Evolutionary conservation across 2,113 vertebrate genomes (phyloP).

Genomic region (Lampris megalopsis): DNA sequence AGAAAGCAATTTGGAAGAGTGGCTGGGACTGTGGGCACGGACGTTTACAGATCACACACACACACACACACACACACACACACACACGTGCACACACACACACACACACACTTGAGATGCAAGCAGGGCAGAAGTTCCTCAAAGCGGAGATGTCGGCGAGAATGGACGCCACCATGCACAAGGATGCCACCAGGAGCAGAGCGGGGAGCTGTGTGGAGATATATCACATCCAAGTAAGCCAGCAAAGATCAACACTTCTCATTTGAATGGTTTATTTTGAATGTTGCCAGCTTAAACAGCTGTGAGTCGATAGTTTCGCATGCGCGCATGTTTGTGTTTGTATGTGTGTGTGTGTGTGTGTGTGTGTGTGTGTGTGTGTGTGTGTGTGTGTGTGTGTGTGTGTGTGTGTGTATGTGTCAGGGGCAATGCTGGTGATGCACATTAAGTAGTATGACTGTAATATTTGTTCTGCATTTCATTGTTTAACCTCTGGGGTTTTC

Average conservation of each 20-base stretch:
- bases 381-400: background rate
- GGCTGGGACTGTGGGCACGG: background rate
- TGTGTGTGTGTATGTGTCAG: background rate
- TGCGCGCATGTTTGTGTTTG: background rate
- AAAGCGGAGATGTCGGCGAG: constrained; percentile 56
- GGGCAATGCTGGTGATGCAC: too few relatives aligned
- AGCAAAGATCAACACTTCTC: background rate
- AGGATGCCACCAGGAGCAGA: constrained; percentile 47
- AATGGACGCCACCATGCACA: constrained; percentile 52
- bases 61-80: constrained; percentile 5
- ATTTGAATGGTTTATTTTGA: background rate
- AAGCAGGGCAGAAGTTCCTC: constrained; percentile 45
- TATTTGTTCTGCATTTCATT: too few relatives aligned
- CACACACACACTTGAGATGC: constrained; percentile 35
- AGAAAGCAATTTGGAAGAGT: background rate
- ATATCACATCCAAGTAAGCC: constrained; percentile 60
- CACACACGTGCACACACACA: constrained; percentile 1
- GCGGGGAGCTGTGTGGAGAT: constrained; percentile 78
- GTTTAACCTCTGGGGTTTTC: too few relatives aligned
- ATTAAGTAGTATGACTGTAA: too few relatives aligned
- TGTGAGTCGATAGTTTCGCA: background rate
- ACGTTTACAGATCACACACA: background rate
- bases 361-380: background rate
- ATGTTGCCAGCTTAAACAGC: background rate
- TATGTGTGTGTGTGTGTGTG: background rate